phyloP scores from a whole-genome alignment of 2,113 vertebrate species.

The Petrocephalus zakoni region DNA sequence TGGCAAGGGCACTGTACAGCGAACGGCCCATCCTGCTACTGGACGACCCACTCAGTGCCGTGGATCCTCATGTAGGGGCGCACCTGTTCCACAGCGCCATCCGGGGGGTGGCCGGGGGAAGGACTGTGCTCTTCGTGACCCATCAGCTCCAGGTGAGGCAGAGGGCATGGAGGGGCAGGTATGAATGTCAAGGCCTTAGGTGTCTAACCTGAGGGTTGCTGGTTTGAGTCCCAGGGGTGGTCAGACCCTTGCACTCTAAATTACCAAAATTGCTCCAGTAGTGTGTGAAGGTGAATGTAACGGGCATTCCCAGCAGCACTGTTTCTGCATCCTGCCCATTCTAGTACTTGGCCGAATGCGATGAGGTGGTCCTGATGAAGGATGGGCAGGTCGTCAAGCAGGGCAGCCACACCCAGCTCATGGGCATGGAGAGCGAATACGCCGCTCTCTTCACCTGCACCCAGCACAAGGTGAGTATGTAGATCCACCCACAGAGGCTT shows the following conservation, averaged over 20 bases:
- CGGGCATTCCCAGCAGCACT: not conserved
- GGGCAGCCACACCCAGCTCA: conserved; percentile 65
- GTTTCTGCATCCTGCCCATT: not conserved
- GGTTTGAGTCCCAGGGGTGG: not conserved
- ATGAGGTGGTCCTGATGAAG: conserved; percentile 68
- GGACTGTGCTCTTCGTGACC: conserved; percentile 69
- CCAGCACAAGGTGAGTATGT: conserved; percentile 62
- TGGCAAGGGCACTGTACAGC: conserved; percentile 72
- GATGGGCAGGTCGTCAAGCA: conserved; percentile 67
- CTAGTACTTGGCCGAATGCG: conserved; percentile 67
- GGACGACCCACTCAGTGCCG: conserved; percentile 72
- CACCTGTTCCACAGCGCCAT: conserved; percentile 66
- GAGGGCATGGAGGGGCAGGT: not conserved
- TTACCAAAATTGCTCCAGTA: not conserved
- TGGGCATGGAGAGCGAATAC: conserved; percentile 62
- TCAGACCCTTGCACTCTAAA: not conserved
- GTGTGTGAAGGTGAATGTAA: not conserved
- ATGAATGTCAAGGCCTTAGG: not conserved
- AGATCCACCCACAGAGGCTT: not conserved
- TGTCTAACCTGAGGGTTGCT: not conserved
- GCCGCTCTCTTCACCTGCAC: conserved; percentile 60
- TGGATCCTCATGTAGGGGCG: conserved; percentile 64
- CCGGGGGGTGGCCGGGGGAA: conserved; percentile 45
- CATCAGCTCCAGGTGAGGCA: conserved; percentile 67
- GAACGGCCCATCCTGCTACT: conserved; percentile 62